A percentile compares a stretch with the other conserved stretches of the same genome.
Conservation (phyloP, 2,797 vertebrate genomes). For the Alca torda region DNA sequence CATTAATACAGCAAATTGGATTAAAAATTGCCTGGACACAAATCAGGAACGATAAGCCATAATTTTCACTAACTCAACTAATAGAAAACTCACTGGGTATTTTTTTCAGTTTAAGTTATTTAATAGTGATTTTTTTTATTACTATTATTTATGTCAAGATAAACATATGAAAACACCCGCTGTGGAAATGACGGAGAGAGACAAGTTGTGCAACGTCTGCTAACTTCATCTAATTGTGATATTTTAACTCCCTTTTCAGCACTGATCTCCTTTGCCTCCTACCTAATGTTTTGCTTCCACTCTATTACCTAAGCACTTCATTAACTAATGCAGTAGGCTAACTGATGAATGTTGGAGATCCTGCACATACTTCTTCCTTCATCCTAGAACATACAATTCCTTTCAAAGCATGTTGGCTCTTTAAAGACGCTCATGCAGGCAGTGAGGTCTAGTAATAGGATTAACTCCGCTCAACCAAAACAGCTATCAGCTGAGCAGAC, state of each 20-base stretch:
- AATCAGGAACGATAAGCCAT: neutral
- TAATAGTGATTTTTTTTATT: neutral
- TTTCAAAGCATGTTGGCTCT: neutral
- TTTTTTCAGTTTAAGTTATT: neutral
- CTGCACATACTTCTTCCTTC: neutral
- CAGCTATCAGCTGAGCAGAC: conserved; percentile 36
- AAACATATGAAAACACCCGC: neutral
- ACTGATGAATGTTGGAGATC: neutral
- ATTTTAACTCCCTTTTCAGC: neutral
- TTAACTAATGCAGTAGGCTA: neutral
- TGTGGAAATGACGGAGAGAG: neutral
- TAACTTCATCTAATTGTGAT: neutral
- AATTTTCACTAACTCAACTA: neutral
- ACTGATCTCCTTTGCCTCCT: neutral
- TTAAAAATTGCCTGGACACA: neutral
- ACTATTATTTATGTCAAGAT: neutral
- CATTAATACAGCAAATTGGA: neutral
- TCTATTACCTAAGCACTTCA: neutral
- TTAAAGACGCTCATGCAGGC: conserved; percentile 15
- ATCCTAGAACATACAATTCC: neutral
- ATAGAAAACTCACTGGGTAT: neutral
- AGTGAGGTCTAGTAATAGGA: conserved; percentile 33
- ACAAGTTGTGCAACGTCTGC: neutral
- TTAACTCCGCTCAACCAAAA: conserved; percentile 45
- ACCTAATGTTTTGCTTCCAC: neutral